Evolutionary conservation across 1,140 invertebrate genomes (phyloP).

Genomic region (Trinorchestia longiramus): DNA sequence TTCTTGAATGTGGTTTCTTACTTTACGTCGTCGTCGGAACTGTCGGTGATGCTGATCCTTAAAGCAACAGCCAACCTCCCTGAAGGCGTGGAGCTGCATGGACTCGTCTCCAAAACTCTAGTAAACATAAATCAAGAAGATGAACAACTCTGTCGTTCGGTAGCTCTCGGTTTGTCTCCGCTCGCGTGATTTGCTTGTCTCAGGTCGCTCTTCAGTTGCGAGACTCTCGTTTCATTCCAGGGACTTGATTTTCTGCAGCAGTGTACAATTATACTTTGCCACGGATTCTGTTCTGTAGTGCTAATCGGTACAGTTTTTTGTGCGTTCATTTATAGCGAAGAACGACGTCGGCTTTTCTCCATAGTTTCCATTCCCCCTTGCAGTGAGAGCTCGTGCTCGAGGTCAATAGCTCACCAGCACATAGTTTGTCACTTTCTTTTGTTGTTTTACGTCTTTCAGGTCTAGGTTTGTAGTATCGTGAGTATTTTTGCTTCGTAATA

Average conservation of each 20-base stretch:
- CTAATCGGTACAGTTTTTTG: neutral
- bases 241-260: neutral
- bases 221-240: neutral
- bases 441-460: neutral
- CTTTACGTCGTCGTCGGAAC: neutral
- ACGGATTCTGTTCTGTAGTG: neutral
- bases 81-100: no score
- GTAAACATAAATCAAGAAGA: no score
- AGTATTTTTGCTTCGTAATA: neutral
- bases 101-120: no score
- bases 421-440: neutral
- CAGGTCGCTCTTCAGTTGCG: neutral
- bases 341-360: neutral
- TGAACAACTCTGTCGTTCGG: neutral
- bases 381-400: neutral
- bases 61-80: no score
- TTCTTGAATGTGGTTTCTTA: neutral
- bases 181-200: neutral
- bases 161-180: neutral
- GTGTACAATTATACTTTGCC: neutral
- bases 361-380: neutral
- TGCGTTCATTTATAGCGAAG: neutral
- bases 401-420: neutral
- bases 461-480: neutral
- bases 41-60: neutral